phyloP scores from a whole-genome alignment of 2,113 vertebrate species.

The Python bivittatus region DNA sequence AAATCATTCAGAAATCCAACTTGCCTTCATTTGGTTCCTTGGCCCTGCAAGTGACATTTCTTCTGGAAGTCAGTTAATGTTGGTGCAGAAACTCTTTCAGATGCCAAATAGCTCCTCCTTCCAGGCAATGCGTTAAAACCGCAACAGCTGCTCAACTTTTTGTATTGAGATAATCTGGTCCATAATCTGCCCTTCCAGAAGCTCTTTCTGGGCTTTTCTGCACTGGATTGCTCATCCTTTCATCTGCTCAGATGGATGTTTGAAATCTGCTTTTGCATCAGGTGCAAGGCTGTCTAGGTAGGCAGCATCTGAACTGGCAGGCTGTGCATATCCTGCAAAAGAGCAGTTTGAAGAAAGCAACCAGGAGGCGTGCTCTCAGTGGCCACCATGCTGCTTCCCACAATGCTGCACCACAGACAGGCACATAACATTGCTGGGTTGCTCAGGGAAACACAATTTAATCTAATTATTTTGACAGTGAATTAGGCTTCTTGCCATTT shows the following conservation, averaged over 20 bases:
- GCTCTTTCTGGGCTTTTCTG: not conserved
- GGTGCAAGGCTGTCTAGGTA: not conserved
- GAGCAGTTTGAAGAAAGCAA: not conserved
- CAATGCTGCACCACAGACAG: not conserved
- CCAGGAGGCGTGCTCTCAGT: not conserved
- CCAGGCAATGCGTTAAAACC: not conserved
- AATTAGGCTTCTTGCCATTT: not conserved
- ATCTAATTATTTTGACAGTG: conserved; percentile 32
- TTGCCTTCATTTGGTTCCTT: too few relatives aligned
- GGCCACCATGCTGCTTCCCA: not conserved
- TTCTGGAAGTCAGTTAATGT: not conserved
- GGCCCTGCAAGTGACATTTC: too few relatives aligned
- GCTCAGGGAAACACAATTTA: conserved; percentile 29
- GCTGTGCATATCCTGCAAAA: not conserved
- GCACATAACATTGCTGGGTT: not conserved
- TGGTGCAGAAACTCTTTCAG: not conserved
- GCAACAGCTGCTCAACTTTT: too few relatives aligned
- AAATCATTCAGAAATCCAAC: too few relatives aligned
- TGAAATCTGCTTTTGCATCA: not conserved
- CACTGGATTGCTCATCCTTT: not conserved
- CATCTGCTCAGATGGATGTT: not conserved
- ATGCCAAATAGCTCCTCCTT: not conserved
- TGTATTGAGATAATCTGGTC: not conserved
- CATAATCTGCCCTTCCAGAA: not conserved
- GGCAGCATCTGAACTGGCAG: not conserved